Evolutionary conservation across 2,797 vertebrate genomes (phyloP), one percentile per base, ranked within the genome.

Genomic region (Tokudaia tokunoshimensis): DNA sequence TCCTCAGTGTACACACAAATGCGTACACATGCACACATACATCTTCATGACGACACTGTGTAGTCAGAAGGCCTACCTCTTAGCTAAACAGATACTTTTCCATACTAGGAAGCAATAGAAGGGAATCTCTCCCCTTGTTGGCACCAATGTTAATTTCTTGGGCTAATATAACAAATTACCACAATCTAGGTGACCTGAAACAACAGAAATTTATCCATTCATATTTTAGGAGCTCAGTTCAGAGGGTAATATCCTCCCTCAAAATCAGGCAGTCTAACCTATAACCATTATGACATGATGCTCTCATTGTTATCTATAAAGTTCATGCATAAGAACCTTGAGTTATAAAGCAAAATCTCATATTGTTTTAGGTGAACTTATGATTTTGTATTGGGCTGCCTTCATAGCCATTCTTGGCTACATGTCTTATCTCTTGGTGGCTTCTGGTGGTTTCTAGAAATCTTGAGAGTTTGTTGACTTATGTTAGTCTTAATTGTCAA

Each of bases 1-100:
- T 24, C 15, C 4, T 8, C n/a, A n/a, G 17, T 24, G 31, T 37
- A 50, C 15, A 57, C 37, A 90, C 59, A 90, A 72, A 80, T 86
- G 86, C 67, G n/a, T 0, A 3, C 41, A 37, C 67, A 14, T 8
- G 5, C 29, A 24, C 41, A 65, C 12, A 72, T 3, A 52, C 44
- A 63, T 10, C 70, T 91, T 91, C 8, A 22, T 50, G 55, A 96
- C 57, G 14, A 24, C 22, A 76, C 50, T 26, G 20, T 31, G 2
- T 57, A 1, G 12, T 93, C 55, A 59, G 76, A 88, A 86, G 6
- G 14, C 31, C 50, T 24, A 44, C 22, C 72, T 24, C 34, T 94
- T 70, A 78, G 63, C 74, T 29, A 86, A 92, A 26, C 65, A 93
- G 75, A 96, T 59, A 17, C 41, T 72, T 75, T 61, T 47, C n/a